phyloP scores from a whole-genome alignment of 2,113 vertebrate genomes.

The Toxotes chatareus region DNA sequence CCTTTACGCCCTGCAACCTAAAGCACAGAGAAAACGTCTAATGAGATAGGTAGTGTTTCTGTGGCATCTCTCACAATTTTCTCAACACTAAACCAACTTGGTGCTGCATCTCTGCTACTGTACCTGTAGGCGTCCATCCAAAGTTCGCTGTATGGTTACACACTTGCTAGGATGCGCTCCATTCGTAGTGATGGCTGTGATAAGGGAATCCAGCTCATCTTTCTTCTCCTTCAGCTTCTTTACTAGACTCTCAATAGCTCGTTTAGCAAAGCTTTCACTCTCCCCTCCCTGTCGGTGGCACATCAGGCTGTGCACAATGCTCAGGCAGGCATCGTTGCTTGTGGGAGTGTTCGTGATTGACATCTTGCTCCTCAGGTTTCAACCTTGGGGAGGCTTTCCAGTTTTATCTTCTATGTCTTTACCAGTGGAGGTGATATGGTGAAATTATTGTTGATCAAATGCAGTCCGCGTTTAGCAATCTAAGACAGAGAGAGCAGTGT shows the following conservation, averaged over 20 bases:
- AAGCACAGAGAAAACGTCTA: slow-evolving; percentile 29
- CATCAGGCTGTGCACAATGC: slow-evolving; percentile 99
- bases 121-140: slow-evolving; percentile 97
- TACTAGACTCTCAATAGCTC: slow-evolving; percentile 96
- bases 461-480: slow-evolving; percentile 23
- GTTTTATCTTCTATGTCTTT: slow-evolving; percentile 35
- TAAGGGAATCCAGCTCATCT: slow-evolving; percentile 96
- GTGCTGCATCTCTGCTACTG: neutral
- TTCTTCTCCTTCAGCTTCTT: slow-evolving; percentile 99
- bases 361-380: slow-evolving; percentile 82
- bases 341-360: slow-evolving; percentile 97
- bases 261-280: slow-evolving; percentile 96
- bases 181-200: slow-evolving; percentile 98
- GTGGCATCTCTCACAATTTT: neutral
- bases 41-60: neutral
- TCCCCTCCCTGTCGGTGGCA: slow-evolving; percentile 98
- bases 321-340: slow-evolving; percentile 97
- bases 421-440: neutral
- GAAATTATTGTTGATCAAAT: slow-evolving; percentile 9
- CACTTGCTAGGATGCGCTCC: slow-evolving; percentile 98
- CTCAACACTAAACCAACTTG: neutral
- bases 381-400: slow-evolving; percentile 47
- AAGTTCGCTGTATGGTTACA: slow-evolving; percentile 96
- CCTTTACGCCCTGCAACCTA: slow-evolving; percentile 98
- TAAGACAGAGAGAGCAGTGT: slow-evolving; percentile 24